A percentile compares a stretch with the other conserved stretches of the same genome.
phyloP scores from a whole-genome alignment of 2,888 invertebrate genomes.

The Philonicus albiceps region DNA sequence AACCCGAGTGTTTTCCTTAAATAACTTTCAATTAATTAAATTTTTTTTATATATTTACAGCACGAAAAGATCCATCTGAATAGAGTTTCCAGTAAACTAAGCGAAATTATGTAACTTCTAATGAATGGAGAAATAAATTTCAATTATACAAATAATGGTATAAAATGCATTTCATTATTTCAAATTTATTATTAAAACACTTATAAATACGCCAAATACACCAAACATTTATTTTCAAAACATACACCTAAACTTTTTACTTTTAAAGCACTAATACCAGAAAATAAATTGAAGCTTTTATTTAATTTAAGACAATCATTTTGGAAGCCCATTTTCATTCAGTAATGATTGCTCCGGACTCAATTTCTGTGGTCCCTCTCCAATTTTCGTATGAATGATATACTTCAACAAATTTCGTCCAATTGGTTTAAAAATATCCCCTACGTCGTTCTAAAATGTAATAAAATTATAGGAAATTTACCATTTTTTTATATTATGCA shows the following conservation, averaged over 20 bases:
- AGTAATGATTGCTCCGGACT: slow-evolving; percentile 65
- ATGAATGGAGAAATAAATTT: neutral
- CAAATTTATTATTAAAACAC: neutral
- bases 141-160: neutral
- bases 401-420: slow-evolving; percentile 75
- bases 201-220: neutral
- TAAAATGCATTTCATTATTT: neutral
- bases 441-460: neutral
- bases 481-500: neutral
- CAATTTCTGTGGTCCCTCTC: slow-evolving; percentile 74
- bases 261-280: neutral
- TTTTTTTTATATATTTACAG: neutral
- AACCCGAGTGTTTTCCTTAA: neutral
- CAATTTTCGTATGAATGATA: slow-evolving; percentile 83
- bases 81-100: neutral
- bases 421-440: neutral
- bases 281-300: neutral
- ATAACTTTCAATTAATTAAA: neutral
- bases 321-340: slow-evolving; percentile 64
- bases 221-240: neutral
- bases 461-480: neutral
- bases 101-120: neutral
- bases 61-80: neutral
- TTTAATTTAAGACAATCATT: neutral
- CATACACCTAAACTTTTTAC: neutral